These are phyloP conservation scores for Sinhomidia bicolor DNA, from an alignment of 2,888 invertebrate genomes.

Conservation along the genomic window DNA sequence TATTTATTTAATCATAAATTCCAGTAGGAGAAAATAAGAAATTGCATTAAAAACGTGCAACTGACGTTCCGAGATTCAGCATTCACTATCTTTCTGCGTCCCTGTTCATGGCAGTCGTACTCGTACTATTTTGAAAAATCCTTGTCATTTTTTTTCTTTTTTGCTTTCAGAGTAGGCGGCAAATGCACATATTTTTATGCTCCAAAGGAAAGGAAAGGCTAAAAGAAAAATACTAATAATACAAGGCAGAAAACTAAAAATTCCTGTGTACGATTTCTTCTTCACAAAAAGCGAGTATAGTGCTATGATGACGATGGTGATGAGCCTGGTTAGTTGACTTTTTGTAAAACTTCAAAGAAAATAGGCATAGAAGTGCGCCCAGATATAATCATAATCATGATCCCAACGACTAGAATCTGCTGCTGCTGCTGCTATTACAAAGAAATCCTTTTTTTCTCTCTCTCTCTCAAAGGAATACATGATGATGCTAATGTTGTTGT, in stretches of 20 bases:
- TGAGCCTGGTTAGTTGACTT: background rate
- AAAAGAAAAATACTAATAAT: background rate
- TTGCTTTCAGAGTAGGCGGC: background rate
- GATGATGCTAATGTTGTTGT: too few species aligned
- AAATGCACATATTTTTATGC: background rate
- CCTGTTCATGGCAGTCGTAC: too few species aligned
- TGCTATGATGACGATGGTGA: background rate
- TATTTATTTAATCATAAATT: too few species aligned
- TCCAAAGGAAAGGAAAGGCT: constrained; percentile 22
- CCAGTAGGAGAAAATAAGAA: background rate
- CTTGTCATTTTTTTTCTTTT: background rate
- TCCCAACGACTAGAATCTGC: background rate
- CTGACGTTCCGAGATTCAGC: too few species aligned
- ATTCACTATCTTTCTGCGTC: too few species aligned
- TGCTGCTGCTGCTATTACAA: background rate
- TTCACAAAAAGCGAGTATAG: background rate
- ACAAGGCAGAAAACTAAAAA: too few species aligned
- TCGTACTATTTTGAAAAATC: background rate
- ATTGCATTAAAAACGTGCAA: too few species aligned
- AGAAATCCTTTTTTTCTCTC: too few species aligned
- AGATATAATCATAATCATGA: background rate
- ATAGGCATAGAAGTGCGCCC: constrained; percentile 16
- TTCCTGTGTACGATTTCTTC: background rate
- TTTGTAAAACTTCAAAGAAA: constrained; percentile 10
- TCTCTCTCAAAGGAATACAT: too few species aligned